A percentile compares a stretch with the other conserved stretches of the same genome.
These are phyloP conservation scores for Pyrgilauda ruficollis DNA, from an alignment of 2,113 vertebrate species.

Conservation along the genomic window DNA sequence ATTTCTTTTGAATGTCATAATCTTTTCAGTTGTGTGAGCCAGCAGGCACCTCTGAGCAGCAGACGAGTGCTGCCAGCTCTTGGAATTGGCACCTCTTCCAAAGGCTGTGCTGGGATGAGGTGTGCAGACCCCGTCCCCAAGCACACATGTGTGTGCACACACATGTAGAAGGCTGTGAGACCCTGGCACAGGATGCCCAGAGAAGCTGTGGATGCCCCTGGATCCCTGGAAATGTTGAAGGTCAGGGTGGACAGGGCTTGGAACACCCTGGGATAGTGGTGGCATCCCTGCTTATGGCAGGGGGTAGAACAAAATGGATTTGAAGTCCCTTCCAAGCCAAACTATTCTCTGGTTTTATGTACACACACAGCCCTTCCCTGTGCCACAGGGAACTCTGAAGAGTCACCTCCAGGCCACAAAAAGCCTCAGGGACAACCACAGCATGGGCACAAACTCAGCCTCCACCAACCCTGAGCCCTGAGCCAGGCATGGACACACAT, in stretches of 20 bases:
- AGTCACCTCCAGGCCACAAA: not conserved
- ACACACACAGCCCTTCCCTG: not conserved
- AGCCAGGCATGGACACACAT: rapidly evolving
- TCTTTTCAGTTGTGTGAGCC: not conserved
- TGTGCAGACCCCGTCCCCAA: not conserved
- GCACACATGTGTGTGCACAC: not conserved
- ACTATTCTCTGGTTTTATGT: not conserved
- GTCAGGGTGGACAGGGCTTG: not conserved
- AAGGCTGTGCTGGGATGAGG: not conserved
- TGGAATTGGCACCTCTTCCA: not conserved
- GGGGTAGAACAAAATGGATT: rapidly evolving
- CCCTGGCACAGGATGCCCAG: not conserved
- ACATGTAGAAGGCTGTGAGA: not conserved
- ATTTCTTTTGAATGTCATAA: constrained; percentile 34
- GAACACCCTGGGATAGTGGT: not conserved
- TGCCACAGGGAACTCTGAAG: not conserved
- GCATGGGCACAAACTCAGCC: not conserved
- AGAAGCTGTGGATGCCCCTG: not conserved
- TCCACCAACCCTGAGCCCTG: not conserved
- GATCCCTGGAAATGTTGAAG: not conserved
- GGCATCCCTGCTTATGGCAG: not conserved
- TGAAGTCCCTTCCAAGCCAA: not conserved
- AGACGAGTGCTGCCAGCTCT: not conserved
- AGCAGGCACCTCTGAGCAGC: not conserved
- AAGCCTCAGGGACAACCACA: not conserved